phyloP scores from a whole-genome alignment of 1,140 invertebrate species.

The Aphidius gifuensis region DNA sequence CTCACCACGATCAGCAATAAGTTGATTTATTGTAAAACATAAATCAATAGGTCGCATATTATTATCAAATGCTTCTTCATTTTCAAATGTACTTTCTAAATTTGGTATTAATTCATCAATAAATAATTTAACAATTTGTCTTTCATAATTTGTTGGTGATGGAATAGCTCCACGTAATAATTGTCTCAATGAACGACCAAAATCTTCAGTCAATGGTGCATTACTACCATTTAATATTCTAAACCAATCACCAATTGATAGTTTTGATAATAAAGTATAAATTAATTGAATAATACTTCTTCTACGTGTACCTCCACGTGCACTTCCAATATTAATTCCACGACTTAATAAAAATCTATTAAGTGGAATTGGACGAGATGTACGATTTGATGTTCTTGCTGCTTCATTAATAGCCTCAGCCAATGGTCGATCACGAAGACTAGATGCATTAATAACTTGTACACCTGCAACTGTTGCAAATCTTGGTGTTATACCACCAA shows the following conservation, averaged over 20 bases:
- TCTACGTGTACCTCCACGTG: background rate
- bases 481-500: background rate
- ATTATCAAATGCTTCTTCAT: background rate
- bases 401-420: constrained; percentile 4
- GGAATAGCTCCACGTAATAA: background rate
- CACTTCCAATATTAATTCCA: background rate
- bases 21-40: background rate
- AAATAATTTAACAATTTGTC: background rate
- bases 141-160: background rate
- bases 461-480: constrained; percentile 13
- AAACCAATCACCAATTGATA: background rate
- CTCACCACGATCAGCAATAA: background rate
- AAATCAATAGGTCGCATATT: background rate
- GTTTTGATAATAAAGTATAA: constrained; percentile 3
- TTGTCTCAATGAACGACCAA: background rate
- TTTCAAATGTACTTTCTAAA: background rate
- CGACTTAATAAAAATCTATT: constrained; percentile 2
- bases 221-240: background rate
- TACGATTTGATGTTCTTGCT: background rate
- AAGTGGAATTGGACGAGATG: background rate
- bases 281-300: background rate
- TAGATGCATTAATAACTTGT: constrained; percentile 1
- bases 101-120: background rate
- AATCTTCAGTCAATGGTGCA: background rate
- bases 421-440: background rate